Evolutionary conservation across 2,888 invertebrate species (phyloP), one percentile per base, ranked within the genome.

Genomic region (Drosophila vallismaia): DNA sequence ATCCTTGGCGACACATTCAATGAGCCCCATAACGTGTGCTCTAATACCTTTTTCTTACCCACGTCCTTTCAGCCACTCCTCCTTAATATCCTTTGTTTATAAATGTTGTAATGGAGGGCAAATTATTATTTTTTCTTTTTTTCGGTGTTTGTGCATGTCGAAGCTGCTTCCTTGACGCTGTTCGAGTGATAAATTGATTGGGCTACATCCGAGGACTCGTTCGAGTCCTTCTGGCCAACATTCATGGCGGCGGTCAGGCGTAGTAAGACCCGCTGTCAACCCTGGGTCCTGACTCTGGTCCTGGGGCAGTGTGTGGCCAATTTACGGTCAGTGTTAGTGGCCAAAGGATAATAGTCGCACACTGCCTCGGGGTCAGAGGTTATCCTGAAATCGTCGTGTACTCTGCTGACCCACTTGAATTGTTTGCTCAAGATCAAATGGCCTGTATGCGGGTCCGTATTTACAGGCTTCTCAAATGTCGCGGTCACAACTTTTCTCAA

Each of bases 161-260:
- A 58, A 50, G 50, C 71, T 68, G 71, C 50, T 71, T 66, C 73
- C 71, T 72, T 51, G 73, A 50, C 54, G 72, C 66, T 28, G 66
- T 75, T 77, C 75, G 78, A 88, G 89, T 88, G 89, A 88, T 88
- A 89, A 89, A 88, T 88, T 89, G 88, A 88, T 89, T 88, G 86
- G 77, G 58, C 64, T 45, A 40, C 55, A 51, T 33, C 56, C 45
- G 53, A 59, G 33, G 42, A 42, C 45, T 26, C 14, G 40, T 31
- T 42, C 19, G 40, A 71, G 33, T 50, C 54, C 57, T 48, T 29
- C 44, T 44, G 42, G 62, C 52, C 55, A 53, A 62, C 80, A 77
- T 68, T 71, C 74, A 74, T 72, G 74, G 75, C 62, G 69, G 71
- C 53, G 77, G 67, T 67, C 72, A 55, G 64, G 71, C 87, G 64